A percentile compares a stretch with the other conserved stretches of the same genome.
These are phyloP conservation scores for Sarcophilus harrisii DNA, from an alignment of 2,797 vertebrate genomes.

Conservation along the genomic window DNA sequence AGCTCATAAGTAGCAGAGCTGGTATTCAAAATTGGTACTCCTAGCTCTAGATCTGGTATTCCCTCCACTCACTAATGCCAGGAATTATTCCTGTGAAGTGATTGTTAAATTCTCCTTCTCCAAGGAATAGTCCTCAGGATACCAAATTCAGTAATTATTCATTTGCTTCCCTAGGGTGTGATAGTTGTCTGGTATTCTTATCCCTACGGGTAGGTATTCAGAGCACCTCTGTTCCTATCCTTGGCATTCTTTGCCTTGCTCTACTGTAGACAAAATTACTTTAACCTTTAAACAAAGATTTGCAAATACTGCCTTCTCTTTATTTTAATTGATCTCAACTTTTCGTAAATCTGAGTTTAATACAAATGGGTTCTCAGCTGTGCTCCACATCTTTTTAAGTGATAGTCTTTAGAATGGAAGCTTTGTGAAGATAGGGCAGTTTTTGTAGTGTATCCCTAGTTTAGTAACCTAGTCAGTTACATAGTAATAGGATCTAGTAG, in stretches of 20 bases:
- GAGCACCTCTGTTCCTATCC: conserved; percentile 50
- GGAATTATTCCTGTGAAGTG: conserved; percentile 17
- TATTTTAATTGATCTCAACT: conserved; percentile 26
- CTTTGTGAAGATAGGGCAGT: not conserved
- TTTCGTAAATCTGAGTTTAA: conserved; percentile 43
- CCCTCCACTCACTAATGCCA: conserved; percentile 4
- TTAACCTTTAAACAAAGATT: conserved; percentile 33
- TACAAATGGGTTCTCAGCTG: not conserved
- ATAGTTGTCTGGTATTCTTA: conserved; percentile 14
- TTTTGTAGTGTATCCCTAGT: not conserved
- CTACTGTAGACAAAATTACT: conserved; percentile 41
- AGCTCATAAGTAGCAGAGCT: not conserved
- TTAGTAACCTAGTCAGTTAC: not conserved
- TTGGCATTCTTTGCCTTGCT: conserved; percentile 20
- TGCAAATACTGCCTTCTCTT: conserved; percentile 5
- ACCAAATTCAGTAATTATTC: conserved; percentile 66
- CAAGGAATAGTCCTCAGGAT: conserved; percentile 68
- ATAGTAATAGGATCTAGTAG: not conserved
- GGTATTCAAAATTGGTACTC: conserved; percentile 1
- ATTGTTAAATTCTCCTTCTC: conserved; percentile 69
- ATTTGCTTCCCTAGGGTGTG: conserved; percentile 62
- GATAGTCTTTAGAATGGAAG: not conserved
- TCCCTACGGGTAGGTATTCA: conserved; percentile 38
- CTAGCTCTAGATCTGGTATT: conserved; percentile 31
- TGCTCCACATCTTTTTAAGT: not conserved